A percentile compares a stretch with the other conserved stretches of the same genome.
phyloP scores from a whole-genome alignment of 92 coral and sea anemone species.

The Bergia puertoricense region DNA sequence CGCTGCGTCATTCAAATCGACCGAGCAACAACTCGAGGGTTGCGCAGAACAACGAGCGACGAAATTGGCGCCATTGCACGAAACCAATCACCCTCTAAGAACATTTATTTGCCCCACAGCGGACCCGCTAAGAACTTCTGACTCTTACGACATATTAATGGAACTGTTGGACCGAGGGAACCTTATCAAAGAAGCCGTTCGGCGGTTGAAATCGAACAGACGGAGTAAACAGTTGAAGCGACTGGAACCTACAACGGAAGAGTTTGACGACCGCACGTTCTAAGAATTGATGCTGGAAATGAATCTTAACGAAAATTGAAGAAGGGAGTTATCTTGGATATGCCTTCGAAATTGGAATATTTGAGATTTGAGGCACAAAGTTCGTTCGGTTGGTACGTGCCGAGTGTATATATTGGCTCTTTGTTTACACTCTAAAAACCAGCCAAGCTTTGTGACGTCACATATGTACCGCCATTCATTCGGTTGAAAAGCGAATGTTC shows the following conservation, averaged over 20 bases:
- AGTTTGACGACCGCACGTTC: constrained; percentile 40
- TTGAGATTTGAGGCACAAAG: constrained; percentile 24
- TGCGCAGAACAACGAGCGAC: constrained; percentile 30
- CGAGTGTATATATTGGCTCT: constrained; percentile 14
- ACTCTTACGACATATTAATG: constrained; percentile 71
- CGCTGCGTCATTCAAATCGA: constrained; percentile 11
- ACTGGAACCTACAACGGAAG: constrained; percentile 49
- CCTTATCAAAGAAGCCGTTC: constrained; percentile 86
- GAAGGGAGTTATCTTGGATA: background rate
- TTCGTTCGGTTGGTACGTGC: constrained; percentile 1
- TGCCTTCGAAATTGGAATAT: background rate
- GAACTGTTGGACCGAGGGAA: constrained; percentile 79
- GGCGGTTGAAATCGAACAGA: constrained; percentile 61
- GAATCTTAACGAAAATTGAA: constrained; percentile 6
- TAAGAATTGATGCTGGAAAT: background rate
- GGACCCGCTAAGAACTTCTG: constrained; percentile 82
- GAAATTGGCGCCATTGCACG: constrained; percentile 24
- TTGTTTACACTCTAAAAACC: constrained; percentile 34
- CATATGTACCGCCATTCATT: constrained; percentile 3
- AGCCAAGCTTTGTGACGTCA: constrained; percentile 39
- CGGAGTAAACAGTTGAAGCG: constrained; percentile 86
- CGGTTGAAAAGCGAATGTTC: background rate
- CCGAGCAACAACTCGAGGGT: constrained; percentile 52
- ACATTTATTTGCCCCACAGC: constrained; percentile 82
- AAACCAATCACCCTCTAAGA: constrained; percentile 50